Evolutionary conservation across 2,797 vertebrate species (phyloP), one percentile per base, ranked within the genome.

Genomic region (Picus viridis): DNA sequence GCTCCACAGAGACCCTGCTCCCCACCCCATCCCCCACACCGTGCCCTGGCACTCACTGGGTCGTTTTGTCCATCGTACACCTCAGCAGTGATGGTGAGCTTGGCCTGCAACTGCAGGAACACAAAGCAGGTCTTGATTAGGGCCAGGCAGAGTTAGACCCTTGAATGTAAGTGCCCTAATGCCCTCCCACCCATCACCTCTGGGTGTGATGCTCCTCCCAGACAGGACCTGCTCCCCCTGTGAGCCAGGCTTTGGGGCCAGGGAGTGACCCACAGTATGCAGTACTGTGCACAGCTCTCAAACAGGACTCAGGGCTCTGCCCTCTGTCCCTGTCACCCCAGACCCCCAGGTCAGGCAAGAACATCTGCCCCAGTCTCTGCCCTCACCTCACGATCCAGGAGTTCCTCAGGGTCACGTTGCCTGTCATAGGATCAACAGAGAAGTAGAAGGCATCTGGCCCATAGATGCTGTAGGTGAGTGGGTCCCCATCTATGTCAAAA

Each of bases 311-410:
- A 24, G 0, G 4, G 56, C 43, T 75, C 77, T 81, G 67, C 26
- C 30, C 27, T 81, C 59, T 2, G 0, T 29, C 27, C 23, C 26
- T 2, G 1, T 3, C 27, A 27, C 30, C 36, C 36, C 67, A 70
- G n/a, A 34, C 8, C 4, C 4, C 12, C 62, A 57, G 36, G 18
- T 67, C 20, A 26, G 56, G 56, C 71, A 88, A 59, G 18, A 36
- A 39, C 19, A 36, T 45, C 64, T 78, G 19, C 6, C 41, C 24
- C 2, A 1, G 76, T 32, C 47, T 57, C 36, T 43, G 59, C 19
- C 24, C 86, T 92, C 97, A 99, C 99, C 98, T 99, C 98, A 10
- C 96, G 98, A 85, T 99, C 97, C 51, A 99, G 96, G 0, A 0
- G 6, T 0, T 83, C 1, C 0, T 51, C 73, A 99, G 82, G 0